Evolutionary conservation across 2,797 vertebrate species (phyloP), one percentile per base, ranked within the genome.

Genomic region (Acipenser ruthenus): DNA sequence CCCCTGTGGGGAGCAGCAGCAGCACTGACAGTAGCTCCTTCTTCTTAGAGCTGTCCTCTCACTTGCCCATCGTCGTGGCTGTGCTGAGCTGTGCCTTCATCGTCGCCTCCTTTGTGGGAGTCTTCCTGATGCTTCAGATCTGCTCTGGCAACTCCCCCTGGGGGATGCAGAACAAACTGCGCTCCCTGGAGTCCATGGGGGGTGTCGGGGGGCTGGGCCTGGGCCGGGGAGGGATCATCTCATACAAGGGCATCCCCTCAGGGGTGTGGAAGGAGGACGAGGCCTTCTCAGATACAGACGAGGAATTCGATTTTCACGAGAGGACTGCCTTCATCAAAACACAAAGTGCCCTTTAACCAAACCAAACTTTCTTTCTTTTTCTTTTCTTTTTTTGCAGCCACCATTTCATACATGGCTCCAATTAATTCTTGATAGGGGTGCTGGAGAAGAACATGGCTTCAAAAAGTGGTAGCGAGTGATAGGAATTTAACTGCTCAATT

Each of bases 301-400:
- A 94, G 56, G 95, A 97, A 73, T 92, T 89, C 0, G 93, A 91
- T 76, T 78, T 82, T 77, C 93, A 92, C 52, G 96, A 99, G 90
- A 95, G 93, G 89, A 98, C 94, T 91, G 93, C 94, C 91, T 99
- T 99, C 80, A 95, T 99, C 88, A 99, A 94, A 92, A 96, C 94
- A 90, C 96, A 98, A 94, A 98, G 96, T 90, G 90, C 91, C 90
- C 95, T 99, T 92, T 98, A 95, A 95, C 86, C 84, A 86, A 95
- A 95, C 86, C 84, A 86, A 11, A 66, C 18, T 53, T 63, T 37
- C 23, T 66, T 37, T 37, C 12, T 37, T 7, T 7, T 7, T 23
- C 18, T 15, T 64, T n/a, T n/a, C n/a, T n/a, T 55, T 58, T 65
- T 69, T 13, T 50, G 8, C 37, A 37, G 37, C 37, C 37, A 5